Conservation (phyloP, 2,797 vertebrate genomes). For the Liasis olivaceus region DNA sequence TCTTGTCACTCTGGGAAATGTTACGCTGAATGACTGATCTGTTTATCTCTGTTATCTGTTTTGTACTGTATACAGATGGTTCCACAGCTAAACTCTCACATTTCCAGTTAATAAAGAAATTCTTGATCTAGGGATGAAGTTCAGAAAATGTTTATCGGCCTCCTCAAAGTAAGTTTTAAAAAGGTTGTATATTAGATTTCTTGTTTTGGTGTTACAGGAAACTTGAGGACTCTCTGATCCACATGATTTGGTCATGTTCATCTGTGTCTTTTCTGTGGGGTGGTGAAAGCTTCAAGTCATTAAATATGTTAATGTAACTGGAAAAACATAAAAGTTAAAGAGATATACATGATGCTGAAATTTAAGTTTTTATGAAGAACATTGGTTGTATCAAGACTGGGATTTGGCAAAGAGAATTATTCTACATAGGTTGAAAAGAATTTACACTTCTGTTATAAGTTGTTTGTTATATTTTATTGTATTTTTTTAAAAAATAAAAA, state of each 20-base stretch:
- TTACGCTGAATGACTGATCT: neutral
- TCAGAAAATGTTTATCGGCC: neutral
- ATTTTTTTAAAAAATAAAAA: neutral
- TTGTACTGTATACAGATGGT: neutral
- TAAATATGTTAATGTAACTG: neutral
- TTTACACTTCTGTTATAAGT: neutral
- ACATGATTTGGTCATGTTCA: neutral
- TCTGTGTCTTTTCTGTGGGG: neutral
- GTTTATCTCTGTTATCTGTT: neutral
- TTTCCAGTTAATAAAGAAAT: neutral
- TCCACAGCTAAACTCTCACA: neutral
- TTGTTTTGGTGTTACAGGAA: neutral
- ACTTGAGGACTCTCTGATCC: neutral
- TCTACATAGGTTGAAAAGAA: neutral
- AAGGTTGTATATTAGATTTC: neutral
- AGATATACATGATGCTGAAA: neutral
- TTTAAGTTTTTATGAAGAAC: neutral
- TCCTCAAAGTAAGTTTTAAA: neutral
- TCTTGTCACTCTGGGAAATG: slow-evolving; percentile 14
- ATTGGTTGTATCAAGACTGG: neutral
- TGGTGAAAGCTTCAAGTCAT: neutral
- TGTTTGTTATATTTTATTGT: neutral
- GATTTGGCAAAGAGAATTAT: neutral
- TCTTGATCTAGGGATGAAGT: neutral
- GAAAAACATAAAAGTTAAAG: neutral